Conservation (phyloP, 1,140 invertebrate genomes). For the Sarcophaga peregrina region DNA sequence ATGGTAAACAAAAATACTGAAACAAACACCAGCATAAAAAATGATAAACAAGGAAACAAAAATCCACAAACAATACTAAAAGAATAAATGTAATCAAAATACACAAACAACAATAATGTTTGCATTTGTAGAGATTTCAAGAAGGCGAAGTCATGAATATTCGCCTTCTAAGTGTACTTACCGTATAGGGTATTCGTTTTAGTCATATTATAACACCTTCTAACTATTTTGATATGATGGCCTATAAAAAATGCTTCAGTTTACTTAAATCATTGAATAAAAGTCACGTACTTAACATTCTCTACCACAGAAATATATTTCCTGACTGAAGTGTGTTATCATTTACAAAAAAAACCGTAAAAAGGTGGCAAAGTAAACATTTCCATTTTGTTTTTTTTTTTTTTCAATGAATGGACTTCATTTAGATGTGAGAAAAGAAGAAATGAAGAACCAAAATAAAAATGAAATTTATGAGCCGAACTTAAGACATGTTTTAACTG, state of each 20-base stretch:
- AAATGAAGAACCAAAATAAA: neutral
- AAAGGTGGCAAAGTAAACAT: neutral
- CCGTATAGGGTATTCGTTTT: neutral
- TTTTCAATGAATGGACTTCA: too few relatives aligned
- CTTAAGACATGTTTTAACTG: constrained; percentile 11
- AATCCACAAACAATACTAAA: too few relatives aligned
- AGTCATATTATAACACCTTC: neutral
- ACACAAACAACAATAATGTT: too few relatives aligned
- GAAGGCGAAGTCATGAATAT: too few relatives aligned
- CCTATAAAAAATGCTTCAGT: neutral
- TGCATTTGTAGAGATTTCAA: too few relatives aligned
- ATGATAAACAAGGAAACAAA: too few relatives aligned
- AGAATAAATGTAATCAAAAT: too few relatives aligned
- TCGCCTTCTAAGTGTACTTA: too few relatives aligned
- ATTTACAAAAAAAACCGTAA: constrained; percentile 1
- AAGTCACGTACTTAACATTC: constrained; percentile 19
- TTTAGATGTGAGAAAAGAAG: too few relatives aligned
- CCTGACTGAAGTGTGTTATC: neutral
- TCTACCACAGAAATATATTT: neutral
- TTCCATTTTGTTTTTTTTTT: too few relatives aligned
- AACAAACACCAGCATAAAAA: too few relatives aligned
- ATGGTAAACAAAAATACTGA: too few relatives aligned
- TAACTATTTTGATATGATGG: constrained; percentile 3
- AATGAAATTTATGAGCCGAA: neutral
- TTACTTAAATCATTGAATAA: neutral